Conservation (phyloP, 2,113 vertebrate species). For the Tenrec ecaudatus region DNA sequence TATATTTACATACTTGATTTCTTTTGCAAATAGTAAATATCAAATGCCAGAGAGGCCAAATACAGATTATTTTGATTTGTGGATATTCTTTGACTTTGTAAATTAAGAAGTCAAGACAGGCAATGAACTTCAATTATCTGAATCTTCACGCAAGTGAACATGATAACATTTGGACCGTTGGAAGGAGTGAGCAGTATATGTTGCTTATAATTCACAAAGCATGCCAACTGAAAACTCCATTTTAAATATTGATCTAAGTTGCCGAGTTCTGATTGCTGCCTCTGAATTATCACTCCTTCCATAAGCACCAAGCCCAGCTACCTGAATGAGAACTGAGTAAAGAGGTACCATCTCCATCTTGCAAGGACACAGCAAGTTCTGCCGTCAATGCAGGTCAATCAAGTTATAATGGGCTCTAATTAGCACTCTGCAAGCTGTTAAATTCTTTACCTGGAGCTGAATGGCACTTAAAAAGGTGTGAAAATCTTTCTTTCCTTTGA, state of each 20-base stretch:
- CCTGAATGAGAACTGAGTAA: constrained; percentile 54
- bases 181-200: constrained; percentile 54
- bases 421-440: constrained; percentile 83
- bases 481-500: constrained; percentile 80
- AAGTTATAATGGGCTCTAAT: constrained; percentile 84
- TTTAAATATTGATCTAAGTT: constrained; percentile 74
- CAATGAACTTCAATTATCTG: constrained; percentile 65
- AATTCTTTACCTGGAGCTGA: constrained; percentile 82
- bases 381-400: constrained; percentile 75
- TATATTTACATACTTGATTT: constrained; percentile 82
- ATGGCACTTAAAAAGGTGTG: constrained; percentile 82
- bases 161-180: constrained; percentile 61
- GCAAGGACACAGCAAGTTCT: constrained; percentile 57
- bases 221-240: constrained; percentile 72
- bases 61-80: constrained; percentile 61
- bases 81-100: constrained; percentile 69
- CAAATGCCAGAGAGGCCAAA: constrained; percentile 73
- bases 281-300: constrained; percentile 68
- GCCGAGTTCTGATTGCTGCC: constrained; percentile 55
- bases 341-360: constrained; percentile 66
- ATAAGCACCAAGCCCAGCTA: constrained; percentile 52
- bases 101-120: constrained; percentile 73
- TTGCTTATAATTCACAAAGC: constrained; percentile 62
- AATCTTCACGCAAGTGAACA: constrained; percentile 43
- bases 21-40: constrained; percentile 80